phyloP scores from a whole-genome alignment of 2,113 vertebrate genomes.

The Arothron firmamentum region DNA sequence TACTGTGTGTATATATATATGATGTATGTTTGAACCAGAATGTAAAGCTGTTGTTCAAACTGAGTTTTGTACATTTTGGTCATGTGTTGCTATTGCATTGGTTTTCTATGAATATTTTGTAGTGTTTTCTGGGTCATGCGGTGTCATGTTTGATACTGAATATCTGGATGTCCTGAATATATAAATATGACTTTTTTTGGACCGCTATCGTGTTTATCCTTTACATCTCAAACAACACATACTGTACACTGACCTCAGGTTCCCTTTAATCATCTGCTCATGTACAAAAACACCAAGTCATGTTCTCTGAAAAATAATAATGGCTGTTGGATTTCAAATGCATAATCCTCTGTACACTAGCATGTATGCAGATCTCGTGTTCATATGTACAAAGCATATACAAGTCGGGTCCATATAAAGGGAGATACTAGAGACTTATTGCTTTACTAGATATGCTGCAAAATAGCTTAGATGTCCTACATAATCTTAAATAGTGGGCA shows the following conservation, averaged over 20 bases:
- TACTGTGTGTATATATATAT: conserved; percentile 7
- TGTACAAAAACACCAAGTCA: conserved; percentile 75
- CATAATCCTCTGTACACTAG: conserved; percentile 67
- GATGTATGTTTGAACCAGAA: conserved; percentile 40
- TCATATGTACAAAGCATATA: conserved; percentile 72
- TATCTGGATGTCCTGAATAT: conserved; percentile 51
- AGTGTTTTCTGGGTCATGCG: conserved; percentile 60
- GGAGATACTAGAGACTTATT: conserved; percentile 77
- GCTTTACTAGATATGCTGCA: conserved; percentile 77
- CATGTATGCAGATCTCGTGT: conserved; percentile 53
- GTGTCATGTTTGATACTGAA: conserved; percentile 66
- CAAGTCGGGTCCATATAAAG: conserved; percentile 72
- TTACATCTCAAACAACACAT: background rate
- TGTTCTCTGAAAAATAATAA: conserved; percentile 78
- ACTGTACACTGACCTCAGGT: conserved; percentile 36
- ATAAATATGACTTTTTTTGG: conserved; percentile 56
- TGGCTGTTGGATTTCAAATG: conserved; percentile 71
- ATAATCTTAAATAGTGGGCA: conserved; percentile 62
- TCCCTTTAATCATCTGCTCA: conserved; percentile 70
- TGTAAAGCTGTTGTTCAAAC: conserved; percentile 68
- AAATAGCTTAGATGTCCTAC: conserved; percentile 60
- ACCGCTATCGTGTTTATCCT: conserved; percentile 3
- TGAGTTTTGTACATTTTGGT: conserved; percentile 64
- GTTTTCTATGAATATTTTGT: conserved; percentile 69
- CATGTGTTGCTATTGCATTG: conserved; percentile 51